Evolutionary conservation across 2,888 invertebrate species (phyloP), one percentile per base, ranked within the genome.

Genomic region (Tuberolachnus salignus): DNA sequence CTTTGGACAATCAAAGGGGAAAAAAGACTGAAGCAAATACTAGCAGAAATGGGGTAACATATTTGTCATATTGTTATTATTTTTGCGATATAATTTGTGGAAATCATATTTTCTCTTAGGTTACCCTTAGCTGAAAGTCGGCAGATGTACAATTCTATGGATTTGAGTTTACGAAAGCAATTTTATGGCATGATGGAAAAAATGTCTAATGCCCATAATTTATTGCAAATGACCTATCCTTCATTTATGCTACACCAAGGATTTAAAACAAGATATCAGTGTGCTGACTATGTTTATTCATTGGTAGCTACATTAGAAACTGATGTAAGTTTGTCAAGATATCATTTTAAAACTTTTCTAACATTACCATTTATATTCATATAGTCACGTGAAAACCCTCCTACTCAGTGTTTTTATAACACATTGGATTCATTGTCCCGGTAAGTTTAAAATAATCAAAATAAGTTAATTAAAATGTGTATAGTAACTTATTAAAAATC

Each of bases 81-180:
- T 4, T 34, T 34, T 6, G 6, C 6, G 6, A 34, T 34, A 34
- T 34, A 34, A 34, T 34, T 34, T 34, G 3, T 34, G 6, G 34
- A 34, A 34, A 34, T 34, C 6, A 34, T 34, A 34, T 34, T 34
- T 34, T 34, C 6, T 83, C 82, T 55, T 85, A 92, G 91, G 0
- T 88, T 95, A 82, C 97, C 98, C 0, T 86, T 98, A 46, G 90
- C 89, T 34, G 95, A 97, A 86, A 94, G 95, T 59, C 90, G 90
- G 44, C 97, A 97, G 85, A 90, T 92, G 80, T 97, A 91, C 86
- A 87, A 89, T 69, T 90, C 95, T 0, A 97, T 98, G 97, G 97
- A 97, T 86, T 88, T 95, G 82, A 89, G 90, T 53, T 87, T 96
- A 26, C 90, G 94, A 1, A 90, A 91, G 66, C 91, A 92, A 82